Evolutionary conservation across 2,888 invertebrate species (phyloP), one percentile per base, ranked within the genome.

Genomic region (Diabrotica balteata): DNA sequence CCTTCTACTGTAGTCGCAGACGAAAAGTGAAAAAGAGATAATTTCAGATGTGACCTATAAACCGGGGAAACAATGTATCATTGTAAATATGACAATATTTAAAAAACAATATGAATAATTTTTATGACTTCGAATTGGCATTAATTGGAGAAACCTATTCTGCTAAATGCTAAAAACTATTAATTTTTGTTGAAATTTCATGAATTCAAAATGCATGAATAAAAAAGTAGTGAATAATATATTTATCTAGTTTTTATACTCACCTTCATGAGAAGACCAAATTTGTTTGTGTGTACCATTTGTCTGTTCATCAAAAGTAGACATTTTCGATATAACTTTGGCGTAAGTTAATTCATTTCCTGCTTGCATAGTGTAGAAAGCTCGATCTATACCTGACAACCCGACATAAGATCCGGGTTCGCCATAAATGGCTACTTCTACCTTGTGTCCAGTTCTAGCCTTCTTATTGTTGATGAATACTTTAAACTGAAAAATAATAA

Each of bases 401-500:
- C 95, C 97, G 7, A 98, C 95, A 83, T 95, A 96, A 0, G 97
- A 92, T 9, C 97, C 97, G 0, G 97, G 96, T 82, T 97, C 95
- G 10, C 97, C 97, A 79, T 91, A 93, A 72, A 97, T 93, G 0
- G 96, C 95, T 66, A 98, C 91, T 85, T 98, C 97, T 1, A 98
- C 94, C 65, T 93, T 91, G 81, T 96, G 94, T 42, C 96, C 96
- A 0, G 95, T 96, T 72, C 97, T 90, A 63, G 96, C 96, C 84
- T 97, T 98, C 71, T 93, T 92, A 83, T 96, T 95, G 84, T 97
- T 97, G 69, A 97, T 92, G 76, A 88, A 89, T 9, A 95, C 91
- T 0, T 93, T 92, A 82, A 94, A 95, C 90, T 90, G 81, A 32
- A 43, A 81, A 82, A 53, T 9, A 54, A 52, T 60, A 50, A 42